Conservation (phyloP, 1,140 invertebrate genomes). For the Aphelinus certus region DNA sequence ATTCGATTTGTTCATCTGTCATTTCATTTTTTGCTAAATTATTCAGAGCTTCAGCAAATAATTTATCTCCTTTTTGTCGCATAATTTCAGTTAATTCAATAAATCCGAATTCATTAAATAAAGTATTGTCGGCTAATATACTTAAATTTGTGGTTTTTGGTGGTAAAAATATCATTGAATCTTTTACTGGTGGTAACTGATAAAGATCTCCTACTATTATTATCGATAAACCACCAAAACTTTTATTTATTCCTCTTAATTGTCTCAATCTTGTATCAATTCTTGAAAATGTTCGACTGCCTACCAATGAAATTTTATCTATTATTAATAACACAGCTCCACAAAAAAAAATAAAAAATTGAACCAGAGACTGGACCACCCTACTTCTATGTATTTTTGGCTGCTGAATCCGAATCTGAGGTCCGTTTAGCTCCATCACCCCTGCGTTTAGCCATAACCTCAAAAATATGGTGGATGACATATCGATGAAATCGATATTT, state of each 20-base stretch:
- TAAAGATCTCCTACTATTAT: constrained; percentile 35
- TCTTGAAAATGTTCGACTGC: constrained; percentile 42
- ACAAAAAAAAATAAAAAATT: too few species aligned
- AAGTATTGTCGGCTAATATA: constrained; percentile 26
- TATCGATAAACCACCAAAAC: constrained; percentile 44
- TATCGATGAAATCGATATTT: too few species aligned
- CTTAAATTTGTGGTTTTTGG: constrained; percentile 33
- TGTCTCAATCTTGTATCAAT: constrained; percentile 49
- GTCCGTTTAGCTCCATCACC: too few species aligned
- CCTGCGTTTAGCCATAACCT: too few species aligned
- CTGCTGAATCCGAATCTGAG: too few species aligned
- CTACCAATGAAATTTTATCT: constrained; percentile 58
- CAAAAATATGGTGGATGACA: too few species aligned
- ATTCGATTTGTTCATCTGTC: constrained; percentile 23
- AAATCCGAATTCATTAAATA: constrained; percentile 42
- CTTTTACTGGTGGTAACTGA: constrained; percentile 34
- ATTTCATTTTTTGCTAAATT: constrained; percentile 23
- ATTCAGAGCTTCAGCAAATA: constrained; percentile 40
- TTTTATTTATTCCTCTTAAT: constrained; percentile 47
- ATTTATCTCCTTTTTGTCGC: constrained; percentile 44
- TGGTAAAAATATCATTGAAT: constrained; percentile 26
- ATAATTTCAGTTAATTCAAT: constrained; percentile 48
- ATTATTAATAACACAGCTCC: too few species aligned
- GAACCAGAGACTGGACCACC: too few species aligned
- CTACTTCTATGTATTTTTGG: too few species aligned